These are phyloP conservation scores for Aspidiotus rigidus DNA, from an alignment of 2,888 invertebrate genomes.

Conservation along the genomic window DNA sequence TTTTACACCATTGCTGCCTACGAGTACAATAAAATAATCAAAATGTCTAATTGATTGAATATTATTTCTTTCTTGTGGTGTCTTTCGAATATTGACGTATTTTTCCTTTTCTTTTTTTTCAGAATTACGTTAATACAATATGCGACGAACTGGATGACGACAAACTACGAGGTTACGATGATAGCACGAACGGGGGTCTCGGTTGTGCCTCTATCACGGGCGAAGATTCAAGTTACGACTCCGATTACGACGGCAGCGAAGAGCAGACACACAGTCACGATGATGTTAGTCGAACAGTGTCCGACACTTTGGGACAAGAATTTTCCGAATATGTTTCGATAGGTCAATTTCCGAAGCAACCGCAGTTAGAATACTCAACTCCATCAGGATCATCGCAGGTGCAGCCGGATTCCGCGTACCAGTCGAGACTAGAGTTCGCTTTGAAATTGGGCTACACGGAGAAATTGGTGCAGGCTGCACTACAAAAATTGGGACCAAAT, in stretches of 20 bases:
- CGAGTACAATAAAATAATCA: not conserved
- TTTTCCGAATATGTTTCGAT: conserved; percentile 70
- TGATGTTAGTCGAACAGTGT: conserved; percentile 70
- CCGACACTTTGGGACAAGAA: conserved; percentile 75
- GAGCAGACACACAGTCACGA: conserved; percentile 49
- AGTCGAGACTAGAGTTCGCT: conserved; percentile 74
- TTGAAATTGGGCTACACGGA: conserved; percentile 88
- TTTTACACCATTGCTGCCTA: too few relatives aligned
- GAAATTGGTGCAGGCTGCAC: conserved; percentile 67
- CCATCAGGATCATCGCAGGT: not conserved
- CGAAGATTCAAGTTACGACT: conserved; percentile 83
- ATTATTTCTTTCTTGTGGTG: conserved; percentile 17
- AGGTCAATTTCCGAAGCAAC: conserved; percentile 38
- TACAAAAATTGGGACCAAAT: conserved; percentile 73
- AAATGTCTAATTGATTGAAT: not conserved
- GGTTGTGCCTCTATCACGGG: conserved; percentile 40
- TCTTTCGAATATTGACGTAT: too few relatives aligned
- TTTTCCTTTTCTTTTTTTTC: conserved; percentile 41
- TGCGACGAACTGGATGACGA: conserved; percentile 47
- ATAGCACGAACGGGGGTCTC: conserved; percentile 40
- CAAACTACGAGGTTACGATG: conserved; percentile 38
- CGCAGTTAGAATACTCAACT: not conserved
- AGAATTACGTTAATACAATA: conserved; percentile 67
- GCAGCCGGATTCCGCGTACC: conserved; percentile 43
- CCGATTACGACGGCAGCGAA: conserved; percentile 58